Conservation (phyloP, 2,888 invertebrate species). For the Eurytoma adleriae region DNA sequence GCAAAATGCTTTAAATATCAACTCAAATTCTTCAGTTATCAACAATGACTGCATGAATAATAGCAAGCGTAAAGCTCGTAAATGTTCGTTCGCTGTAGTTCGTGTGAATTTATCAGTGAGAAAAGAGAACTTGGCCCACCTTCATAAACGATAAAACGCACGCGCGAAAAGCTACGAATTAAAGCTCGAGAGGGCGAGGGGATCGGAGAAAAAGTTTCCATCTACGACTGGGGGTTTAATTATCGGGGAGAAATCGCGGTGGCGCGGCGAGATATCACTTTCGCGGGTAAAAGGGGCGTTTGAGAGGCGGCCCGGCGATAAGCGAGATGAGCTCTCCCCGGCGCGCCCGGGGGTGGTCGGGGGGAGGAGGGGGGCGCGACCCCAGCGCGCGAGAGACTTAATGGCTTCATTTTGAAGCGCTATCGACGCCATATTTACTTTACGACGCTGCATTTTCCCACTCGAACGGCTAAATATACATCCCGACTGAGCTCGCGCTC, state of each 20-base stretch:
- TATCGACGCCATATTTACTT: neutral
- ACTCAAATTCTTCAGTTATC: too few relatives aligned
- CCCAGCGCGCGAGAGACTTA: neutral
- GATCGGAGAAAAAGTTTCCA: neutral
- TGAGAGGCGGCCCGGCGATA: neutral
- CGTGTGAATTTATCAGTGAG: too few relatives aligned
- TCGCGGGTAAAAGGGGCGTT: neutral
- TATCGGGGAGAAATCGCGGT: neutral
- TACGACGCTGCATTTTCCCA: neutral
- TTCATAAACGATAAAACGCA: too few relatives aligned
- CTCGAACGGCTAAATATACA: too few relatives aligned
- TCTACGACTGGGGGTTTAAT: neutral
- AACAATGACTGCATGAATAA: too few relatives aligned
- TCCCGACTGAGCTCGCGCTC: too few relatives aligned
- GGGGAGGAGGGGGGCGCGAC: neutral
- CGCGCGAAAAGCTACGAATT: too few relatives aligned
- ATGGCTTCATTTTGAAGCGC: conserved; percentile 2
- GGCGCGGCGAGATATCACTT: neutral
- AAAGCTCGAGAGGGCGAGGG: too few relatives aligned
- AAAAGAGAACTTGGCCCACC: too few relatives aligned
- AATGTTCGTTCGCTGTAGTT: too few relatives aligned
- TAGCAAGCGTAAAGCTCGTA: too few relatives aligned
- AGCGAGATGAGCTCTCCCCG: neutral
- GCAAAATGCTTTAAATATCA: too few relatives aligned
- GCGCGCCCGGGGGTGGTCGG: neutral